Evolutionary conservation across 2,888 invertebrate genomes (phyloP), one percentile per base, ranked within the genome.

Genomic region (Agrochola circellaris): DNA sequence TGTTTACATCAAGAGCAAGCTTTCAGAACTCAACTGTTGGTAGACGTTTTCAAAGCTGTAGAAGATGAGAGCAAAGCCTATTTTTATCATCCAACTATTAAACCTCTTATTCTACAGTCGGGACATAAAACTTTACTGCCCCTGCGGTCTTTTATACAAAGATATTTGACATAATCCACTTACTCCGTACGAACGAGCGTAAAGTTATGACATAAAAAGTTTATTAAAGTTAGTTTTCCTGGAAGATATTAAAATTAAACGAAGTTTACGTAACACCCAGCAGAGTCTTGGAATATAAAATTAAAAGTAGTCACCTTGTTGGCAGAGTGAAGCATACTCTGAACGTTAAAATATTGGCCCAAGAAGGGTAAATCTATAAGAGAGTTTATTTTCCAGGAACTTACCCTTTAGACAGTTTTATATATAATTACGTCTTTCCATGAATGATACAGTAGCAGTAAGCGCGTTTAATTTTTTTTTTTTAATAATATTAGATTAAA

Each of bases 191-290:
- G 26, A 83, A 83, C 38, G 83, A 69, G 73, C 74, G 74, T 72
- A 69, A 83, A 86, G 71, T 79, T 79, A 74, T 69, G 73, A 74
- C 71, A 79, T 79, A 71, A 83, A 86, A 83, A 75, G 69, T 83
- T 86, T 86, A 73, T 75, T 73, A 71, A 78, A 79, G 68, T 86
- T 69, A 73, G 75, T 79, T 71, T 75, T 74, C 56, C 71, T 68
- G n/a, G 51, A 83, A 86, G 70, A 72, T 86, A 86, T 83, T 83
- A 83, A 86, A 83, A 79, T 83, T 75, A 79, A 83, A 79, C 42
- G 68, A 79, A 86, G 72, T 86, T 86, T 74, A 38, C 73, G 72
- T 71, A 83, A 74, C 72, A 76, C 65, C 73, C 42, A 70, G 60
- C 38, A 72, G 45, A 67, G 54, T 73, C 72, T 77, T 42, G 60